phyloP scores from a whole-genome alignment of 2,797 vertebrate genomes.

The Paedocypris micromegethes region DNA sequence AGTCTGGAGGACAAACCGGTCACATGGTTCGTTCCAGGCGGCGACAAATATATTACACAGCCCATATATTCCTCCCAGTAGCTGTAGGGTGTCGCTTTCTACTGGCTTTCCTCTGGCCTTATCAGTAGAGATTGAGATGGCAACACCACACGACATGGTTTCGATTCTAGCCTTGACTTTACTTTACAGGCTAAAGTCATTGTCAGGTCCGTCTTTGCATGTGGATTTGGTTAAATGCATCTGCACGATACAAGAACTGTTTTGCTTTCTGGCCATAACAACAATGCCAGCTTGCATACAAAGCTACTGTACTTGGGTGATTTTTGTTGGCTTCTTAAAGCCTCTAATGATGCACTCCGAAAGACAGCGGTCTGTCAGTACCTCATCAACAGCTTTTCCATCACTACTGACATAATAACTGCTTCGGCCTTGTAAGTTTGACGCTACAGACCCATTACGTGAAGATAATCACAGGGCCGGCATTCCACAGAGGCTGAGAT shows the following conservation, averaged over 20 bases:
- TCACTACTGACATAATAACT: constrained; percentile 39
- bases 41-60: constrained; percentile 4
- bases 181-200: too few species aligned
- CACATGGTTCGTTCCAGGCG: constrained; percentile 11
- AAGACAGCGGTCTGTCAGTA: constrained; percentile 41
- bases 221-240: too few species aligned
- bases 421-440: constrained; percentile 38
- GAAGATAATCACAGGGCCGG: constrained; percentile 33
- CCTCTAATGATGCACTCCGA: constrained; percentile 53
- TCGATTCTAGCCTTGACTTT: too few species aligned
- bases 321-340: constrained; percentile 26
- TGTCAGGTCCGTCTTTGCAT: too few species aligned
- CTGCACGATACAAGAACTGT: too few species aligned
- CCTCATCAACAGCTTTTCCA: constrained; percentile 23
- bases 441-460: constrained; percentile 33
- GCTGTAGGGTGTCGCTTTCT: neutral
- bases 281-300: too few species aligned
- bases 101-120: too few species aligned
- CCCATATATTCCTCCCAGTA: constrained; percentile 1
- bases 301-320: too few species aligned
- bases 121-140: too few species aligned
- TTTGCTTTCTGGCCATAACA: too few species aligned
- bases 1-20: constrained; percentile 16
- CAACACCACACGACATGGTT: too few species aligned
- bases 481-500: constrained; percentile 35